These are phyloP conservation scores for Muraenolepis orangiensis DNA, from an alignment of 2,797 vertebrate species.

Conservation along the genomic window DNA sequence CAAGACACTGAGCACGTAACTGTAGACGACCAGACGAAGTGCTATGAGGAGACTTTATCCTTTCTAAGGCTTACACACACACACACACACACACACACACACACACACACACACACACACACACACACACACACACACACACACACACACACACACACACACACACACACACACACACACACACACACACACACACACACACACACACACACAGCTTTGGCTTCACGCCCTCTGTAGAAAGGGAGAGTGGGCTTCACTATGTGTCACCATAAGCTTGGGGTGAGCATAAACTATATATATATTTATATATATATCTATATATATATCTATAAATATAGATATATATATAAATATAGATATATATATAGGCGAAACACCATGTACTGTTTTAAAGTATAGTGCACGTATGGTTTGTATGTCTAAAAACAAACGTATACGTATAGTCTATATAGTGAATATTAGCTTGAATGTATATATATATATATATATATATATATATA, in stretches of 20 bases:
- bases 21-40: constrained; percentile 71
- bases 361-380: not conserved
- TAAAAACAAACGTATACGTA: too few relatives aligned
- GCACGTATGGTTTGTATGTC: not conserved
- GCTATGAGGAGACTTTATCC: constrained; percentile 58
- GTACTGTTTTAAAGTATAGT: not conserved
- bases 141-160: not conserved
- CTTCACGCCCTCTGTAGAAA: not conserved
- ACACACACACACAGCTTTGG: not conserved
- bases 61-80: too few relatives aligned
- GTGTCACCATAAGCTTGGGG: not conserved
- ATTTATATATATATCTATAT: too few relatives aligned
- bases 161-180: constrained; percentile 36
- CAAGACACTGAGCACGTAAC: constrained; percentile 72
- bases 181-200: constrained; percentile 42
- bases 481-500: too few relatives aligned
- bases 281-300: not conserved
- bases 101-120: constrained; percentile 42
- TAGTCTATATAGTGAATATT: too few relatives aligned
- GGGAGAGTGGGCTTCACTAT: not conserved
- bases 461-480: too few relatives aligned
- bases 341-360: too few relatives aligned
- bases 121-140: constrained; percentile 42
- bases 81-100: constrained; percentile 26
- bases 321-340: too few relatives aligned